Percentiles rank a stretch among this genome's conserved stretches.
phyloP scores from a whole-genome alignment of 1,140 invertebrate species.

The Oryzaephilus surinamensis region DNA sequence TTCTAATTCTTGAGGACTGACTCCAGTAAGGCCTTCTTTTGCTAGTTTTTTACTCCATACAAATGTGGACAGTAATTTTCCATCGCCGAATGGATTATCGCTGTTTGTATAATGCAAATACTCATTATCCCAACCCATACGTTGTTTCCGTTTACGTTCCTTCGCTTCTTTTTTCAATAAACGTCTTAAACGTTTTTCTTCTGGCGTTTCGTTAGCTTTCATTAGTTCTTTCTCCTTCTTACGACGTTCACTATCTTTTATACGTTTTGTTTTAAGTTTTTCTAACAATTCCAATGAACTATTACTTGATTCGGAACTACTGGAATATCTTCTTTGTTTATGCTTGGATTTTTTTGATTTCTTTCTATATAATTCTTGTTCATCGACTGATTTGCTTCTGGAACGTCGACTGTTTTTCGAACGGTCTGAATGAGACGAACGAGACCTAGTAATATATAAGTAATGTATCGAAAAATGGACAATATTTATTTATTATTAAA shows the following conservation, averaged over 20 bases:
- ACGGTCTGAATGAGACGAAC: no score
- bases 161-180: conserved; percentile 87
- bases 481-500: background rate
- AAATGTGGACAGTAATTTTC: conserved; percentile 84
- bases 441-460: background rate
- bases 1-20: conserved; percentile 76
- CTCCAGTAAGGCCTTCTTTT: conserved; percentile 79
- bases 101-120: conserved; percentile 94
- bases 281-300: conserved; percentile 56
- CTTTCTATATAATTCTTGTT: background rate
- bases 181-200: conserved; percentile 76
- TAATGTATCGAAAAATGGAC: background rate
- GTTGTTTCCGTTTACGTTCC: conserved; percentile 73
- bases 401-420: conserved; percentile 2
- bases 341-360: background rate
- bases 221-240: conserved; percentile 67
- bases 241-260: conserved; percentile 52
- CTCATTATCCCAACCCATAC: conserved; percentile 95
- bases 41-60: conserved; percentile 95
- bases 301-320: conserved; percentile 17
- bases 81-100: conserved; percentile 98
- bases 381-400: conserved; percentile 2
- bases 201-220: conserved; percentile 88
- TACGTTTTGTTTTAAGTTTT: conserved; percentile 59
- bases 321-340: conserved; percentile 3